phyloP scores from a whole-genome alignment of 2,113 vertebrate genomes.

The Platysternon megacephalum region DNA sequence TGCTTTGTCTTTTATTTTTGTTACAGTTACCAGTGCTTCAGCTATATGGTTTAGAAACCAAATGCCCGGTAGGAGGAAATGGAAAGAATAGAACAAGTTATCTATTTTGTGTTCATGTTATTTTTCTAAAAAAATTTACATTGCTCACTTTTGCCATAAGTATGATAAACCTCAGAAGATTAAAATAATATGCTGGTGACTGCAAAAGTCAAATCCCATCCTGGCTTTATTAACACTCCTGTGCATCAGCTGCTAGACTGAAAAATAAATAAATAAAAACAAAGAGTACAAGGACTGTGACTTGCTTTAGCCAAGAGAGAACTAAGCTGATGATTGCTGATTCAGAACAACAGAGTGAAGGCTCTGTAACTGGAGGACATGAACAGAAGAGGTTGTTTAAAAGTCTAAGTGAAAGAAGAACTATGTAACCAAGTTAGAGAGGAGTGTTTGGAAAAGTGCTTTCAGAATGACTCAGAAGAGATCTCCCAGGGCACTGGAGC shows the following conservation, averaged over 20 bases:
- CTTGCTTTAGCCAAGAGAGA: background rate
- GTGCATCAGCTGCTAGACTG: background rate
- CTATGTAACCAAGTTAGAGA: background rate
- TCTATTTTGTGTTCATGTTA: background rate
- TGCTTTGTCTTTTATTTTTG: no score
- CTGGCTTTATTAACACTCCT: background rate
- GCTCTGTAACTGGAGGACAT: background rate
- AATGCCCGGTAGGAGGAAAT: background rate
- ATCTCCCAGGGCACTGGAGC: slow-evolving; percentile 23
- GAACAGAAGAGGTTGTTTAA: background rate
- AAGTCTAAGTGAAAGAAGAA: background rate
- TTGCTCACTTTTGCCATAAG: fast-evolving
- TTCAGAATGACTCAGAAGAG: slow-evolving; percentile 57
- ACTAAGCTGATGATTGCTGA: fast-evolving
- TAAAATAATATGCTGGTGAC: background rate
- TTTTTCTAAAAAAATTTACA: background rate
- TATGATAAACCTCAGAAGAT: background rate
- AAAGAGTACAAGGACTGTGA: background rate
- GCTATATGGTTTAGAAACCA: background rate
- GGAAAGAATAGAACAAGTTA: background rate
- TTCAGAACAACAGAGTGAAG: background rate
- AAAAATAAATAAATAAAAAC: background rate
- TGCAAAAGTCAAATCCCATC: background rate
- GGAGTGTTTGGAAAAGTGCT: slow-evolving; percentile 37
- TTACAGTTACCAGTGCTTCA: background rate